Conservation (phyloP, 2,797 vertebrate species). For the Micropoecilia bifurca region DNA sequence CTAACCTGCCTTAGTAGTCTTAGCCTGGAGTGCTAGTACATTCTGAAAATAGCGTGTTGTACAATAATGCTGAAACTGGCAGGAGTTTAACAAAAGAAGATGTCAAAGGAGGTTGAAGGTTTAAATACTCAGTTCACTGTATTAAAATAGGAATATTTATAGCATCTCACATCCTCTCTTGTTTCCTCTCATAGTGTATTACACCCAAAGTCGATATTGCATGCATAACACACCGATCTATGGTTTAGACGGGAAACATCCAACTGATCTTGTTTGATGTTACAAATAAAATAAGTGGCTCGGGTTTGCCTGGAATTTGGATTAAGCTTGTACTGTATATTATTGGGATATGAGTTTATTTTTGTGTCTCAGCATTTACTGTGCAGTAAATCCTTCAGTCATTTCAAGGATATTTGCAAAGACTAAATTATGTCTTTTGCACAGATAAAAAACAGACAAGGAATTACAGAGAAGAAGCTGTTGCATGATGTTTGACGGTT, state of each 20-base stretch:
- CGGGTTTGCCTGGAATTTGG: not conserved
- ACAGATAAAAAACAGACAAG: slow-evolving; percentile 12
- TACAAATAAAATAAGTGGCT: slow-evolving; percentile 13
- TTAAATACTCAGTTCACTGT: slow-evolving; percentile 42
- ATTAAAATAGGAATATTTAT: slow-evolving; percentile 32
- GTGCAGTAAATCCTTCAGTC: slow-evolving; percentile 10
- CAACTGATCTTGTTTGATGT: slow-evolving; percentile 37
- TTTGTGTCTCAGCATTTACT: not conserved
- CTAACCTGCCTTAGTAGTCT: slow-evolving; percentile 36
- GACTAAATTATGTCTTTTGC: not conserved
- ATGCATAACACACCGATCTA: slow-evolving; percentile 46
- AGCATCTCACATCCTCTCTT: slow-evolving; percentile 14
- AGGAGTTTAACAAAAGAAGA: slow-evolving; percentile 43
- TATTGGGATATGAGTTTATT: slow-evolving; percentile 9
- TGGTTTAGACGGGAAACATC: slow-evolving; percentile 25
- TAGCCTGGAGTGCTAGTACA: slow-evolving; percentile 21
- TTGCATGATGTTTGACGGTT: slow-evolving; percentile 15
- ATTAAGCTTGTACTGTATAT: not conserved
- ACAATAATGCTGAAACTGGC: slow-evolving; percentile 1
- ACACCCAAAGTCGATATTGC: slow-evolving; percentile 35
- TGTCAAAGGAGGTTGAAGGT: slow-evolving; percentile 31
- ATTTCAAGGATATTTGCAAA: not conserved
- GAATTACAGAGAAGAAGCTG: not conserved
- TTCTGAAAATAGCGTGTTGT: not conserved
- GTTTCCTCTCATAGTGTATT: not conserved